These are phyloP conservation scores for Cerastoderma edule DNA, from an alignment of 2,888 invertebrate species.

Conservation along the genomic window DNA sequence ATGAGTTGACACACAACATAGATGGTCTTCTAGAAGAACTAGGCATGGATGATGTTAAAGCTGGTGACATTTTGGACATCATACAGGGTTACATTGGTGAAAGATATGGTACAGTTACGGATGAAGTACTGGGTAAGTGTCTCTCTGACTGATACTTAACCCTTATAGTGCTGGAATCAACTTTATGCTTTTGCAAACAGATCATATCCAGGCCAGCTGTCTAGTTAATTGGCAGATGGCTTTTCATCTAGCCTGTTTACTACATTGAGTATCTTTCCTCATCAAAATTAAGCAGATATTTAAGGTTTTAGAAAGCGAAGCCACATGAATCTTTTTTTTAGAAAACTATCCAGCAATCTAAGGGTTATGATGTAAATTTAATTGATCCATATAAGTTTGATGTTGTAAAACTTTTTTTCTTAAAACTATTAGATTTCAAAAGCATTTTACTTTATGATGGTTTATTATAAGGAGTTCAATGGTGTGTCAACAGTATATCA, in stretches of 20 bases:
- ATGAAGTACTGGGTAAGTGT: conserved; percentile 68
- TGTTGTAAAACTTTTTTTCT: no score
- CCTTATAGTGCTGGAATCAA: not conserved
- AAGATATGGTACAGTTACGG: conserved; percentile 73
- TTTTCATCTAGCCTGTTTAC: not conserved
- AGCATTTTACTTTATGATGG: no score
- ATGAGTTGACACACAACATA: conserved; percentile 64
- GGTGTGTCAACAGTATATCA: no score
- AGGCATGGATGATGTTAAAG: conserved; percentile 54
- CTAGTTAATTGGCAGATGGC: not conserved
- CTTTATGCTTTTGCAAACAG: not conserved
- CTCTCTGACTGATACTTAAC: not conserved
- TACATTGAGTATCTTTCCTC: not conserved
- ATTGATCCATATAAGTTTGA: no score
- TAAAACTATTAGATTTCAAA: no score
- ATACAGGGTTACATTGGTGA: conserved; percentile 74
- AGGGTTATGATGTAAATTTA: no score
- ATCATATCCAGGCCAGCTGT: not conserved
- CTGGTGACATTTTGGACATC: conserved; percentile 69
- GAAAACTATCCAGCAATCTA: no score
- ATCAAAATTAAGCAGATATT: no score
- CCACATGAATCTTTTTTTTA: no score
- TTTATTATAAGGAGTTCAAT: no score
- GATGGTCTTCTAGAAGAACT: conserved; percentile 62
- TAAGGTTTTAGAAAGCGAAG: no score